Evolutionary conservation across 2,888 invertebrate genomes (phyloP).

Genomic region (Tetheella fluctuosa): DNA sequence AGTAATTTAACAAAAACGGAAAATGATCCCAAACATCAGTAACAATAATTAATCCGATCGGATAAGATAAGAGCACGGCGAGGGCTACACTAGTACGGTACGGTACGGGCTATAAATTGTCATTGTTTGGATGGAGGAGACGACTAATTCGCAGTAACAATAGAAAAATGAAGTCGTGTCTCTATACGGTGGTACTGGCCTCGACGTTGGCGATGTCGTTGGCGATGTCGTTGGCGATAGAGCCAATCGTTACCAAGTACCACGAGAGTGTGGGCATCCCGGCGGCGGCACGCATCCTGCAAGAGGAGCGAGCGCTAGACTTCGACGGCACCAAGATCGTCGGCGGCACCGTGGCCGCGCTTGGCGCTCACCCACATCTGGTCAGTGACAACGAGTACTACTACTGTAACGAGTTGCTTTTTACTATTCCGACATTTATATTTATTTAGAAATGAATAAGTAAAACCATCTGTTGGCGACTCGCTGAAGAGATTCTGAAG

Average conservation of each 20-base stretch:
- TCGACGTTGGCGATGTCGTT: conserved; percentile 18
- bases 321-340: conserved; percentile 37
- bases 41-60: neutral
- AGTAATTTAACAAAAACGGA: neutral
- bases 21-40: neutral
- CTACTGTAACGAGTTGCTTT: too few relatives aligned
- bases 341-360: conserved; percentile 34
- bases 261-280: conserved; percentile 43
- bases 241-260: conserved; percentile 33
- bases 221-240: conserved; percentile 18
- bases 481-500: too few relatives aligned
- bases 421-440: too few relatives aligned
- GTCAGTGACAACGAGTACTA: conserved; percentile 21
- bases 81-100: neutral
- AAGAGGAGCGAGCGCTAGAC: conserved; percentile 32
- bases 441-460: too few relatives aligned
- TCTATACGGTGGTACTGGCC: neutral
- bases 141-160: neutral
- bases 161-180: neutral
- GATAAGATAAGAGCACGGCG: neutral
- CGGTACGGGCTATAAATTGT: neutral
- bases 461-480: too few relatives aligned
- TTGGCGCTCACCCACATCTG: conserved; percentile 38
- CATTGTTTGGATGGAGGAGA: neutral
- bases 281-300: conserved; percentile 33